Evolutionary conservation across 2,888 invertebrate genomes (phyloP).

Genomic region (Trichopoda pennipes): DNA sequence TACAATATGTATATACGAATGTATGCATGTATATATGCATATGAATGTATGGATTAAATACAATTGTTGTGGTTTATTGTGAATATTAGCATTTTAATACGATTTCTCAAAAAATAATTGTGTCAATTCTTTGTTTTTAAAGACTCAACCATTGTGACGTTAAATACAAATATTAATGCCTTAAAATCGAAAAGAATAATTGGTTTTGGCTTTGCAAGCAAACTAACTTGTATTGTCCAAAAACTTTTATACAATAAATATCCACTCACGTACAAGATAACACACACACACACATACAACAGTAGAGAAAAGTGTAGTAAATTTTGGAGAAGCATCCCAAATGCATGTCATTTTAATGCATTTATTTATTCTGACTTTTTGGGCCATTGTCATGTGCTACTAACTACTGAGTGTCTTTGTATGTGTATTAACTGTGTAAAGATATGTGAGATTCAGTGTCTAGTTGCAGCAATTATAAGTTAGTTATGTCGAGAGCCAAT

Average conservation of each 20-base stretch:
- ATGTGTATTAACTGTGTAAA: not conserved
- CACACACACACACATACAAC: not conserved
- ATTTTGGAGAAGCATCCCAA: constrained; percentile 28
- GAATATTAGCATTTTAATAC: no score
- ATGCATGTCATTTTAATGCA: constrained; percentile 43
- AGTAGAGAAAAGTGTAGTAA: not conserved
- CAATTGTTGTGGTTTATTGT: no score
- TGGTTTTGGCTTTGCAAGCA: no score
- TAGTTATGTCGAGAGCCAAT: constrained; percentile 53
- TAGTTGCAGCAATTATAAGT: constrained; percentile 55
- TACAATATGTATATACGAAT: no score
- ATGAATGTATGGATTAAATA: no score
- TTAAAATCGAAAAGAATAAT: no score
- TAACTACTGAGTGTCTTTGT: constrained; percentile 1
- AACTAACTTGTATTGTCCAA: no score
- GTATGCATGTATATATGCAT: no score
- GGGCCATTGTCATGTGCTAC: constrained; percentile 54
- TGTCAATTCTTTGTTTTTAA: no score
- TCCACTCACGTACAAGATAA: not conserved
- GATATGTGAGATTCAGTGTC: not conserved
- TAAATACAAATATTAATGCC: no score
- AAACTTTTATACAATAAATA: not conserved
- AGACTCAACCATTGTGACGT: no score
- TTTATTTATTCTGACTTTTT: constrained; percentile 61
- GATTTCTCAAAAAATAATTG: no score